Conservation (phyloP, 2,888 invertebrate genomes). For the Eustalomyia histrio region DNA sequence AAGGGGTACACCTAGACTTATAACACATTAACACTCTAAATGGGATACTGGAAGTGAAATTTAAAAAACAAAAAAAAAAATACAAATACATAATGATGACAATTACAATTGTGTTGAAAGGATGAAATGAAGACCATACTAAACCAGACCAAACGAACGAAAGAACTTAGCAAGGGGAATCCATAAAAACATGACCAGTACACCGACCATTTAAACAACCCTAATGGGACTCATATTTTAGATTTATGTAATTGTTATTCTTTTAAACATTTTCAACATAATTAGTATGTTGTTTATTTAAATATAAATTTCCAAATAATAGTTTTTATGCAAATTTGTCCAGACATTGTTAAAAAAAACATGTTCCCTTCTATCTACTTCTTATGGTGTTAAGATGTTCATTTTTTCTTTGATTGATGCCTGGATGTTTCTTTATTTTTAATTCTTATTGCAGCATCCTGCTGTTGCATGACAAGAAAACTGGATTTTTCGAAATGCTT, state of each 20-base stretch:
- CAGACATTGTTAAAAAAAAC: slow-evolving; percentile 5
- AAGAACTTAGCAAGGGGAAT: slow-evolving; percentile 31
- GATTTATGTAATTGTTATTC: slow-evolving; percentile 72
- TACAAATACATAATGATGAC: slow-evolving; percentile 58
- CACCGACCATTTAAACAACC: slow-evolving; percentile 65
- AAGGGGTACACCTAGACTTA: slow-evolving; percentile 51
- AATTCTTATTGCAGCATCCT: slow-evolving; percentile 53
- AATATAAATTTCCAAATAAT: slow-evolving; percentile 39
- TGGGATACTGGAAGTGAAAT: slow-evolving; percentile 59
- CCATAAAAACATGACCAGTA: slow-evolving; percentile 56
- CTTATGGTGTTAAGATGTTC: not conserved
- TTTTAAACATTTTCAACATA: slow-evolving; percentile 56
- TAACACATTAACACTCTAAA: slow-evolving; percentile 61
- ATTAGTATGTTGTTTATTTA: slow-evolving; percentile 53
- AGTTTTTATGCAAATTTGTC: slow-evolving; percentile 63
- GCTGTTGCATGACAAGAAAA: slow-evolving; percentile 48
- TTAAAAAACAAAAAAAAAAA: slow-evolving; percentile 30
- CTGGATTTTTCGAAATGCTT: slow-evolving; percentile 43
- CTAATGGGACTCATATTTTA: slow-evolving; percentile 69
- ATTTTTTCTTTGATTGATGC: slow-evolving; percentile 54
- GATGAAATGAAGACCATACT: slow-evolving; percentile 34
- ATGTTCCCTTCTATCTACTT: slow-evolving; percentile 16
- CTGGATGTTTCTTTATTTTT: slow-evolving; percentile 17
- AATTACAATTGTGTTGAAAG: slow-evolving; percentile 63
- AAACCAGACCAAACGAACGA: slow-evolving; percentile 27